A percentile compares a stretch with the other conserved stretches of the same genome.
Evolutionary conservation across 1,140 invertebrate species (phyloP).

Genomic region (Heliconius hermathena): DNA sequence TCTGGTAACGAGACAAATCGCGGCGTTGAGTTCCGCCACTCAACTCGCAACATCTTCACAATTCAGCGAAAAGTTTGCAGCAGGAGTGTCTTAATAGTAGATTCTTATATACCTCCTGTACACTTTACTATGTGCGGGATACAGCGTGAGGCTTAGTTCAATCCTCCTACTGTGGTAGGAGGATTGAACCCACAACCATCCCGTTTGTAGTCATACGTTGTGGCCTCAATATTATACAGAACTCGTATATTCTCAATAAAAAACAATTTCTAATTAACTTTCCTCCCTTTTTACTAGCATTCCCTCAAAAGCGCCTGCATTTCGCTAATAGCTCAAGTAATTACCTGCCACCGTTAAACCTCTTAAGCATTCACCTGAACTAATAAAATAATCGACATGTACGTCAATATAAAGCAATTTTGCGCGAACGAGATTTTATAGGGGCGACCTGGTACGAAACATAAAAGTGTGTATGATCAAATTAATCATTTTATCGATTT

Average conservation of each 20-base stretch:
- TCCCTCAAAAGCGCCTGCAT: slow-evolving; percentile 3
- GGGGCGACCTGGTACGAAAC: not conserved
- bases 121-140: too few species aligned
- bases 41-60: too few species aligned
- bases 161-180: too few species aligned
- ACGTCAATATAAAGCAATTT: not conserved
- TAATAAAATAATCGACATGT: slow-evolving; percentile 14
- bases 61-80: too few species aligned
- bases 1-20: too few species aligned
- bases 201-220: too few species aligned
- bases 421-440: not conserved
- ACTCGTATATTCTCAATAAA: not conserved
- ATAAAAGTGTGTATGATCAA: not conserved
- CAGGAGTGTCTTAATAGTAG: too few species aligned
- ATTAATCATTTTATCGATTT: not conserved
- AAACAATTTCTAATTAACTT: not conserved
- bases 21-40: too few species aligned
- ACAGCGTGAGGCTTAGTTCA: too few species aligned
- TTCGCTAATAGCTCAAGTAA: slow-evolving; percentile 2
- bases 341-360: slow-evolving; percentile 13
- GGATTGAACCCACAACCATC: not conserved
- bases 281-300: not conserved
- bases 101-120: too few species aligned
- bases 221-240: not conserved
- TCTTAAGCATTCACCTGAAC: slow-evolving; percentile 6